A percentile compares a stretch with the other conserved stretches of the same genome.
These are phyloP conservation scores for Watsonalla binaria DNA, from an alignment of 2,888 invertebrate genomes.

Conservation along the genomic window DNA sequence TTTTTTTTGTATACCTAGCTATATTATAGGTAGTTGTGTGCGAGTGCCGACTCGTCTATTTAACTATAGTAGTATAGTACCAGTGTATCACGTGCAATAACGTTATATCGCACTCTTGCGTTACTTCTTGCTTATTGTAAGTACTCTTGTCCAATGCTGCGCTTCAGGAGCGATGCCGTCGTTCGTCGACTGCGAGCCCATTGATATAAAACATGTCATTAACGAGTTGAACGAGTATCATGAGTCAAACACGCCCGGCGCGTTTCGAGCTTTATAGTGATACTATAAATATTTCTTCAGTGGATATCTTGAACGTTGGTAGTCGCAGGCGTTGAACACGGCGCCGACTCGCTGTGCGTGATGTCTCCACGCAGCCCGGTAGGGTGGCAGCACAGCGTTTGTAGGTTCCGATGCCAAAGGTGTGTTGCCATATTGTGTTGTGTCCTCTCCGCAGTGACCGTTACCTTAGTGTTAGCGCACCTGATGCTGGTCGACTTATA, in stretches of 20 bases:
- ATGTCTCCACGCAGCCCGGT: too few relatives aligned
- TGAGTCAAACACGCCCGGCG: too few relatives aligned
- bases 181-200: too few relatives aligned
- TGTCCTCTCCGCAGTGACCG: slow-evolving; percentile 7
- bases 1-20: background rate
- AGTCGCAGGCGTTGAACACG: too few relatives aligned
- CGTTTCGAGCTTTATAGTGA: too few relatives aligned
- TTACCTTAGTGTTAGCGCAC: slow-evolving; percentile 20
- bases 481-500: slow-evolving; percentile 30
- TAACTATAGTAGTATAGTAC: slow-evolving; percentile 32
- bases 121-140: background rate
- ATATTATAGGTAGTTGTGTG: background rate
- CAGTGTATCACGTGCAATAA: slow-evolving; percentile 58
- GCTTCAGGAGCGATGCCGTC: too few relatives aligned
- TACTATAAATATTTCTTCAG: too few relatives aligned
- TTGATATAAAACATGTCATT: too few relatives aligned
- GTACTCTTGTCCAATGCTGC: slow-evolving; percentile 8
- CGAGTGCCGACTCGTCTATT: slow-evolving; percentile 8
- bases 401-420: slow-evolving; percentile 56
- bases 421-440: slow-evolving; percentile 40
- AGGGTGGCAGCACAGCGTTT: slow-evolving; percentile 30
- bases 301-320: too few relatives aligned
- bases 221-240: too few relatives aligned
- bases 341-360: too few relatives aligned
- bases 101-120: slow-evolving; percentile 5